Conservation (phyloP, 2,113 vertebrate genomes). For the Capricornis sumatraensis region DNA sequence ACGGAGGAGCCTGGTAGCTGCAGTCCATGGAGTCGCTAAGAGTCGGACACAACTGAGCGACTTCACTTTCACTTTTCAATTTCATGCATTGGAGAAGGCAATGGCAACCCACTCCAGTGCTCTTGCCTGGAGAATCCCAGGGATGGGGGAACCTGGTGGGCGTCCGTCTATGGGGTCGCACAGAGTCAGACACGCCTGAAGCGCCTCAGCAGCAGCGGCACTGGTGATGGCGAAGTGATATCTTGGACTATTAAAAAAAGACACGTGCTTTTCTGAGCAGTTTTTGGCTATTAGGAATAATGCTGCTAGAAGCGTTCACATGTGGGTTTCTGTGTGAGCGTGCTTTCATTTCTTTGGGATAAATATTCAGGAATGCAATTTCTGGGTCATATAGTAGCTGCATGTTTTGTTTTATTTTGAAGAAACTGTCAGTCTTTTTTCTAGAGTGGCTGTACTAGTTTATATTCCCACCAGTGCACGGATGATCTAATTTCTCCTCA, state of each 20-base stretch:
- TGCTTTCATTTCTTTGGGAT: not conserved
- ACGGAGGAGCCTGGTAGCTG: too few relatives aligned
- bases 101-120: too few relatives aligned
- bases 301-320: not conserved
- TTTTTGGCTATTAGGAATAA: not conserved
- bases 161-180: accelerated
- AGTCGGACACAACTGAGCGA: too few relatives aligned
- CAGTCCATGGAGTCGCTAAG: too few relatives aligned
- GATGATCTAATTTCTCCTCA: not conserved
- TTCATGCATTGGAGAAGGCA: too few relatives aligned
- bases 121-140: too few relatives aligned
- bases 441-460: not conserved
- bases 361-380: not conserved
- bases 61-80: too few relatives aligned
- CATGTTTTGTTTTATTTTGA: not conserved
- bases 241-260: not conserved
- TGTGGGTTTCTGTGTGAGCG: not conserved
- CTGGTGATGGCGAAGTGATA: not conserved
- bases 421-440: not conserved
- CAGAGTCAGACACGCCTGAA: too few relatives aligned
- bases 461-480: not conserved
- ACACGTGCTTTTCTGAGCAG: not conserved
- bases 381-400: not conserved
- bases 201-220: too few relatives aligned
- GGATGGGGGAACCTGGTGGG: accelerated